Percentiles rank a stretch among this genome's conserved stretches.
Conservation (phyloP, 2,888 invertebrate genomes). For the Neocrepidodera transversa region DNA sequence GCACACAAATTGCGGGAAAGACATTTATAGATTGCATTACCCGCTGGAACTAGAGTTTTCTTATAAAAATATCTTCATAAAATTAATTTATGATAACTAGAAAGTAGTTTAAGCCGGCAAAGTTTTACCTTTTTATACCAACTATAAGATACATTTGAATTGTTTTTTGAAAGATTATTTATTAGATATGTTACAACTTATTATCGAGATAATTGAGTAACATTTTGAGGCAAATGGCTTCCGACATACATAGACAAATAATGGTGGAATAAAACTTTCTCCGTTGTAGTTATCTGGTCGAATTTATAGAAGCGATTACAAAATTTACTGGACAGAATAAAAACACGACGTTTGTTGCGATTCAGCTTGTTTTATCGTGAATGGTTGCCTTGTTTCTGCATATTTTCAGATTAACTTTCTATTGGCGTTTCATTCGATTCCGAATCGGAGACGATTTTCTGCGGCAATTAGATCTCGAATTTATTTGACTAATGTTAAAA, state of each 20-base stretch:
- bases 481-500: too few relatives aligned
- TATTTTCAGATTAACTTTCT: constrained; percentile 23
- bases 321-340: constrained; percentile 26
- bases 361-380: constrained; percentile 17
- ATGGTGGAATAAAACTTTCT: constrained; percentile 32
- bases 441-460: neutral
- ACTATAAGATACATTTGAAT: too few relatives aligned
- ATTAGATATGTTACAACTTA: neutral
- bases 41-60: too few relatives aligned
- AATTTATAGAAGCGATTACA: constrained; percentile 33
- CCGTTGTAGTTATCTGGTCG: constrained; percentile 31
- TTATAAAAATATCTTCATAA: too few relatives aligned
- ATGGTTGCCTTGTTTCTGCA: constrained; percentile 17
- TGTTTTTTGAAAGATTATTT: too few relatives aligned
- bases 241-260: constrained; percentile 31
- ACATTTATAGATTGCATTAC: too few relatives aligned
- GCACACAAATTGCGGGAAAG: too few relatives aligned
- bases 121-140: too few relatives aligned
- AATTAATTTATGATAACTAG: too few relatives aligned
- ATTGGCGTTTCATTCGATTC: neutral
- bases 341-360: constrained; percentile 17
- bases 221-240: constrained; percentile 26
- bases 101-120: too few relatives aligned
- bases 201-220: constrained; percentile 18
- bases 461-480: neutral